Conservation (phyloP, 2,113 vertebrate genomes). For the Psilopogon haemacephalus region DNA sequence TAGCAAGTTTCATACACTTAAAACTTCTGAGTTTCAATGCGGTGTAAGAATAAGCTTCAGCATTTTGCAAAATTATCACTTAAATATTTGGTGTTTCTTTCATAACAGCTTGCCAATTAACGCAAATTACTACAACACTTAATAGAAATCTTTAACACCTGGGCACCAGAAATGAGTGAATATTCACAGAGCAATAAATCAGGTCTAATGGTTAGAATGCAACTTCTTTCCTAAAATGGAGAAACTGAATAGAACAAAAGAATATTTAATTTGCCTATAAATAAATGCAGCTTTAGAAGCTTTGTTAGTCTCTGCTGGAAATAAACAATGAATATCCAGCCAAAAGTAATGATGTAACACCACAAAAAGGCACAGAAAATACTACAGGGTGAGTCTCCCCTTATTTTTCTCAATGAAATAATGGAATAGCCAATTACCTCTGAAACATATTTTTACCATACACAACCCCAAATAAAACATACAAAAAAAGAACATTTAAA, state of each 20-base stretch:
- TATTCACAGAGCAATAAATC: conserved; percentile 31
- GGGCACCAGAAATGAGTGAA: conserved; percentile 19
- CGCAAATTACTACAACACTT: not conserved
- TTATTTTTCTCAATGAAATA: not conserved
- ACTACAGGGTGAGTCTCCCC: not conserved
- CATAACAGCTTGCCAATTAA: conserved; percentile 8
- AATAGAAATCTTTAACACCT: conserved; percentile 32
- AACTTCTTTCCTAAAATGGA: conserved; percentile 3
- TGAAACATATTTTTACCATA: not conserved
- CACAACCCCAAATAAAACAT: not conserved
- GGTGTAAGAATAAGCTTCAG: not conserved
- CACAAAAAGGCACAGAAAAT: not conserved
- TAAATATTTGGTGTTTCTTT: not conserved
- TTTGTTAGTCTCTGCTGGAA: not conserved
- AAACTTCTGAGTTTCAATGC: not conserved
- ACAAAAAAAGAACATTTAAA: not conserved
- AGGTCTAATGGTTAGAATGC: not conserved
- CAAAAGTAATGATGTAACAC: not conserved
- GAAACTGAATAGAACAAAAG: conserved; percentile 8
- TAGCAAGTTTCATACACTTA: not conserved
- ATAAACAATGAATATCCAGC: not conserved
- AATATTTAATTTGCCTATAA: conserved; percentile 8
- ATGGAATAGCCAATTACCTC: not conserved
- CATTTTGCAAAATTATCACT: not conserved
- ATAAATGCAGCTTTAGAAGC: not conserved